Evolutionary conservation across 2,113 vertebrate species (phyloP).

Genomic region (Solea senegalensis): DNA sequence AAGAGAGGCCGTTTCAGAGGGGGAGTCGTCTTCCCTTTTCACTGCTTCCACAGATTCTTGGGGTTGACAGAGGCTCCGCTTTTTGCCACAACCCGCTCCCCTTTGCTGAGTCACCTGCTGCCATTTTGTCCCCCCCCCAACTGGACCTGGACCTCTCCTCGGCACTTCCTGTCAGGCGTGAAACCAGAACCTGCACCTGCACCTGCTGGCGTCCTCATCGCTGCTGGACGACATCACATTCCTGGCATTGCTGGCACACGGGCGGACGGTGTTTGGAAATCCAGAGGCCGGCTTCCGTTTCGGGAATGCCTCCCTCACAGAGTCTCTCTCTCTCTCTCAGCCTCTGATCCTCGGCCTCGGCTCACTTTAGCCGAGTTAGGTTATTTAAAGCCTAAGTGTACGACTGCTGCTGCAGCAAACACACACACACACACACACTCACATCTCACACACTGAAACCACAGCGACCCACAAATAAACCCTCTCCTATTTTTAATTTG

Average conservation of each 20-base stretch:
- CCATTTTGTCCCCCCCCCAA: constrained; percentile 53
- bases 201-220: not conserved
- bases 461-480: constrained; percentile 68
- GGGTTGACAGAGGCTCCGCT: constrained; percentile 26
- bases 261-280: constrained; percentile 64
- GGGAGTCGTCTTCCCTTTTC: constrained; percentile 51
- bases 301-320: constrained; percentile 74
- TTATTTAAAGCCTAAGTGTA: constrained; percentile 77
- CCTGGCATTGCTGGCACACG: constrained; percentile 67
- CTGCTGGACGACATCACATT: constrained; percentile 68
- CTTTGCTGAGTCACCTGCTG: constrained; percentile 68
- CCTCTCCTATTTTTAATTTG: constrained; percentile 70
- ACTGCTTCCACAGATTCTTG: constrained; percentile 25
- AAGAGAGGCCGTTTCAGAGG: constrained; percentile 15
- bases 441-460: constrained; percentile 63
- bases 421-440: constrained; percentile 65
- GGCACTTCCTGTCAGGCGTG: constrained; percentile 57
- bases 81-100: not conserved
- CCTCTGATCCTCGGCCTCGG: constrained; percentile 67
- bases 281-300: constrained; percentile 69
- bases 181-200: constrained; percentile 43
- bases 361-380: constrained; percentile 76
- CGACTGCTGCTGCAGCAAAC: constrained; percentile 53
- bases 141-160: constrained; percentile 39
- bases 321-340: constrained; percentile 67